Percentiles rank a stretch among this genome's conserved stretches.
Conservation (phyloP, 2,797 vertebrate genomes). For the Danionella dracula region DNA sequence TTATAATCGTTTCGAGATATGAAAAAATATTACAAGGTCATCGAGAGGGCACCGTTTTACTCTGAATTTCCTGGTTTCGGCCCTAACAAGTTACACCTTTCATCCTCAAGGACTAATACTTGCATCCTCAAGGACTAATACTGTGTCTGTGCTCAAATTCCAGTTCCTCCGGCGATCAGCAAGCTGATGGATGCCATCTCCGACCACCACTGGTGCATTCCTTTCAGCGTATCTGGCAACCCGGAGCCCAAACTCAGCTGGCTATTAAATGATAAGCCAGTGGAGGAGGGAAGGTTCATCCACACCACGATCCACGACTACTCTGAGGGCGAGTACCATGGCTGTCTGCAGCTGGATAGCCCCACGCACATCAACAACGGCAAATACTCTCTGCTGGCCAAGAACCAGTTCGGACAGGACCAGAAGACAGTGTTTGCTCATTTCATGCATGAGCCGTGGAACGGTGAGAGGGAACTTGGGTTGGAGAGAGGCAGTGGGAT, state of each 20-base stretch:
- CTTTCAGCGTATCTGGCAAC: slow-evolving; percentile 93
- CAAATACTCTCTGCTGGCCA: slow-evolving; percentile 80
- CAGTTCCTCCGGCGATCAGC: slow-evolving; percentile 90
- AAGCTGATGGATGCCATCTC: slow-evolving; percentile 85
- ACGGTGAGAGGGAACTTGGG: slow-evolving; percentile 64
- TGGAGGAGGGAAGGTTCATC: slow-evolving; percentile 83
- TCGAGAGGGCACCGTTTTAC: no score
- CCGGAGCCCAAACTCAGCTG: slow-evolving; percentile 80
- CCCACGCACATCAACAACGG: slow-evolving; percentile 96
- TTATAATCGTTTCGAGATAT: no score
- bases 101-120: no score
- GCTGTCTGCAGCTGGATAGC: slow-evolving; percentile 92
- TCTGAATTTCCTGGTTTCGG: no score
- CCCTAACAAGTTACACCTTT: no score
- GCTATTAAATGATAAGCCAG: slow-evolving; percentile 70
- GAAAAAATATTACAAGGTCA: no score
- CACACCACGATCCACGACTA: slow-evolving; percentile 82
- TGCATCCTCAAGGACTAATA: no score
- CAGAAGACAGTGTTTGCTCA: slow-evolving; percentile 78
- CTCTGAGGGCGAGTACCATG: slow-evolving; percentile 89
- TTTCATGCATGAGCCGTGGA: slow-evolving; percentile 85
- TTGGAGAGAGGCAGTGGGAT: no score
- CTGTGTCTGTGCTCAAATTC: no score
- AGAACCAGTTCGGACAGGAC: slow-evolving; percentile 78
- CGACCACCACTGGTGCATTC: slow-evolving; percentile 98